phyloP scores from a whole-genome alignment of 2,797 vertebrate genomes.

The Danio tinwini region DNA sequence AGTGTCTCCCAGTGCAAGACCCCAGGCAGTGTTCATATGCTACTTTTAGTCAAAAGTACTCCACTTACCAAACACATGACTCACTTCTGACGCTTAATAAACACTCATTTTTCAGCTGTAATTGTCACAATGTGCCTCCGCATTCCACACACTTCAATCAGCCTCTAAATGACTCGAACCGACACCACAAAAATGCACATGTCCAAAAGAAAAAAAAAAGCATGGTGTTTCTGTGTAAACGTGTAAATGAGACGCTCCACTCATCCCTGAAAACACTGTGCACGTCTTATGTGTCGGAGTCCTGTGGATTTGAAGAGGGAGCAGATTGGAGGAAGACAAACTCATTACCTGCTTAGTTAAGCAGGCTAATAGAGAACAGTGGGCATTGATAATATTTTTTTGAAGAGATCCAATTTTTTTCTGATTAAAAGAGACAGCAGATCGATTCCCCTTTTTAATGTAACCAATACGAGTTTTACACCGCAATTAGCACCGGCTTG shows the following conservation, averaged over 20 bases:
- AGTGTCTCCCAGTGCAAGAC: constrained; percentile 43
- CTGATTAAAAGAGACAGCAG: constrained; percentile 61
- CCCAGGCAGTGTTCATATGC: constrained; percentile 32
- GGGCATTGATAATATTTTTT: constrained; percentile 59
- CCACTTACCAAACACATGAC: constrained; percentile 40
- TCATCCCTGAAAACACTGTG: not conserved
- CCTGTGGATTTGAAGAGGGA: constrained; percentile 51
- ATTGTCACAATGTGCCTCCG: not conserved
- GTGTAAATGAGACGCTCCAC: not conserved
- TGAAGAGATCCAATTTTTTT: constrained; percentile 62
- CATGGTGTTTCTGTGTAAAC: not conserved
- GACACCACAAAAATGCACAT: not conserved
- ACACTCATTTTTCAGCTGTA: constrained; percentile 30
- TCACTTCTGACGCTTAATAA: constrained; percentile 39
- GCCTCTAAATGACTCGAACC: not conserved
- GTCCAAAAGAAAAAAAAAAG: not conserved
- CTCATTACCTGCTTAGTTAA: constrained; percentile 64
- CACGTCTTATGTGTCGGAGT: constrained; percentile 15
- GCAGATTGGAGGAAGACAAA: constrained; percentile 53
- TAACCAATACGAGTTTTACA: constrained; percentile 57
- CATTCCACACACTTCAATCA: not conserved
- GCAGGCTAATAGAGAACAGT: constrained; percentile 59
- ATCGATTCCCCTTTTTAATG: constrained; percentile 58
- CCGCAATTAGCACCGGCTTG: constrained; percentile 40
- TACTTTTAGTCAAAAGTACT: constrained; percentile 30